A percentile compares a stretch with the other conserved stretches of the same genome.
Conservation (phyloP, 2,113 vertebrate genomes). For the Lepisosteus osseus region DNA sequence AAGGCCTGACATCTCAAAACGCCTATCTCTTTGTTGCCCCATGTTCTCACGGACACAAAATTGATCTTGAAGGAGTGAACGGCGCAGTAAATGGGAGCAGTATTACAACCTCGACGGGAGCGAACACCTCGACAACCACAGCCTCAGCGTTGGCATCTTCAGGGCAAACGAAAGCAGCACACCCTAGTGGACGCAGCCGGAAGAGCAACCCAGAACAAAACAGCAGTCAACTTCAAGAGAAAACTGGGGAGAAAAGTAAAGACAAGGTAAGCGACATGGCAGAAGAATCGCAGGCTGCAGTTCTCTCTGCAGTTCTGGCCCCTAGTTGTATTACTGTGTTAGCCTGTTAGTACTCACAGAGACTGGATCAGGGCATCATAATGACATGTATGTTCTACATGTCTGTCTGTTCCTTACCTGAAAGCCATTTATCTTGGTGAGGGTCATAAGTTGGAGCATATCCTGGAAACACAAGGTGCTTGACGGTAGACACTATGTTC, state of each 20-base stretch:
- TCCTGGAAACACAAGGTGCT: too few relatives aligned
- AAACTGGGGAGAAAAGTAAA: constrained; percentile 71
- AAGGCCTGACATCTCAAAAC: too few relatives aligned
- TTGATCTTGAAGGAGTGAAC: constrained; percentile 69
- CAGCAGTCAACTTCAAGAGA: constrained; percentile 62
- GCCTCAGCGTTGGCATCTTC: constrained; percentile 59
- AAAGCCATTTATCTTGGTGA: too few relatives aligned
- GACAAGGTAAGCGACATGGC: constrained; percentile 72
- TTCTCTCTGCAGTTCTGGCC: too few relatives aligned
- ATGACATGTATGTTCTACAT: too few relatives aligned
- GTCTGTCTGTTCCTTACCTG: too few relatives aligned
- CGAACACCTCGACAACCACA: constrained; percentile 67
- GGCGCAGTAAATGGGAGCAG: constrained; percentile 78
- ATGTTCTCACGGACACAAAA: background rate
- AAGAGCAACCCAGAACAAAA: constrained; percentile 69
- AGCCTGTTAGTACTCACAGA: too few relatives aligned
- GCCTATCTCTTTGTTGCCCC: background rate
- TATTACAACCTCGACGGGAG: constrained; percentile 61
- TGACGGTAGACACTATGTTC: too few relatives aligned
- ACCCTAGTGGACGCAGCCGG: constrained; percentile 63
- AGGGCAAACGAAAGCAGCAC: constrained; percentile 62
- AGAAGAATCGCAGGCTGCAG: too few relatives aligned
- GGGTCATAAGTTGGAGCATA: too few relatives aligned
- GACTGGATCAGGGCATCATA: too few relatives aligned
- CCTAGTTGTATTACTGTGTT: too few relatives aligned